These are phyloP conservation scores for Spermophilus dauricus DNA, from an alignment of 2,113 vertebrate species.

Conservation along the genomic window DNA sequence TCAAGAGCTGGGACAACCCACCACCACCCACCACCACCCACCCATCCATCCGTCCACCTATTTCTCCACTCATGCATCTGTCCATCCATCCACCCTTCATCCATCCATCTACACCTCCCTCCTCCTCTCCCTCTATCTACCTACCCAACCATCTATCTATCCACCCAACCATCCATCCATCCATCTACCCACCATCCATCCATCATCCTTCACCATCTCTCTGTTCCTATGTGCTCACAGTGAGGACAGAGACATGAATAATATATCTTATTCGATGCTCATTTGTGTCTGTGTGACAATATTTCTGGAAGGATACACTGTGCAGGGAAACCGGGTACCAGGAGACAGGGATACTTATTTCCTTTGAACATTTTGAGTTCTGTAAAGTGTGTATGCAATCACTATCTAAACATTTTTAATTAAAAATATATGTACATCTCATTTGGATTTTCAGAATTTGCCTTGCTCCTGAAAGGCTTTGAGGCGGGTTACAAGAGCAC, in stretches of 20 bases:
- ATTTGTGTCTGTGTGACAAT: not conserved
- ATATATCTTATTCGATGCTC: not conserved
- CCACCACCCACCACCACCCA: not conserved
- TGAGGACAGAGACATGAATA: not conserved
- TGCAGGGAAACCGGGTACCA: not conserved
- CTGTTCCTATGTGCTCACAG: not conserved
- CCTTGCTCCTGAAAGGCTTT: constrained; percentile 52
- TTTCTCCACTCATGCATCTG: not conserved
- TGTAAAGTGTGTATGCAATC: not conserved
- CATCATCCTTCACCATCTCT: not conserved
- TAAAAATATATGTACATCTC: constrained; percentile 72
- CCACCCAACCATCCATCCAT: not conserved
- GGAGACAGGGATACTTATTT: not conserved
- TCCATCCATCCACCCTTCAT: too few relatives aligned
- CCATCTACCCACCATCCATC: not conserved
- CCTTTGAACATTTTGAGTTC: constrained; percentile 34
- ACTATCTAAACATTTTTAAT: constrained; percentile 63
- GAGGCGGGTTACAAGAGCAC: constrained; percentile 1
- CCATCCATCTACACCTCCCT: not conserved
- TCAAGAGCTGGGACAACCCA: not conserved
- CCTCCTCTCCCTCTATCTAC: not conserved
- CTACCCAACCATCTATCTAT: not conserved
- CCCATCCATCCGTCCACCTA: not conserved
- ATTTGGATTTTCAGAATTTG: constrained; percentile 57
- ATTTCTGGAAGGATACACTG: not conserved